A percentile compares a stretch with the other conserved stretches of the same genome.
Evolutionary conservation across 1,140 invertebrate genomes (phyloP).

Genomic region (Acromyrmex echinatior): DNA sequence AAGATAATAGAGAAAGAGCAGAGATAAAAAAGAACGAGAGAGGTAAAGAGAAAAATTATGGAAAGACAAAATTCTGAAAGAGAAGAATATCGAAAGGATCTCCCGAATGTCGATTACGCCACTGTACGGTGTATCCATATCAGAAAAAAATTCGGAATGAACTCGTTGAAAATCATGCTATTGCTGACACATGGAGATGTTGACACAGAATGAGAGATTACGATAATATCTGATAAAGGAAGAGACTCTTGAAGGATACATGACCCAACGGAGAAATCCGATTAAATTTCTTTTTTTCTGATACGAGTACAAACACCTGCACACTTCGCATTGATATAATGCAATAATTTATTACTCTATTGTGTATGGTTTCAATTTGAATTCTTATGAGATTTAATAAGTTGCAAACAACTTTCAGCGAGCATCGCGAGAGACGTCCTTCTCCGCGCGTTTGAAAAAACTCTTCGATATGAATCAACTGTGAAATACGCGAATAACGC

Average conservation of each 20-base stretch:
- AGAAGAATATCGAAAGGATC: background rate
- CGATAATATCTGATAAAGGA: background rate
- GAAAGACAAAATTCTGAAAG: background rate
- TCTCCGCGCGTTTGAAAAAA: constrained; percentile 35
- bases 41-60: background rate
- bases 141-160: background rate
- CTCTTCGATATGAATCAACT: constrained; percentile 48
- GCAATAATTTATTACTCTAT: constrained; percentile 13
- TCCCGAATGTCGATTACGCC: background rate
- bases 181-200: background rate
- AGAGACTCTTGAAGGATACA: constrained; percentile 2
- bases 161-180: constrained; percentile 6
- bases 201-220: constrained; percentile 1
- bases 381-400: background rate
- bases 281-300: constrained; percentile 11
- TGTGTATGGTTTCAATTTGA: background rate
- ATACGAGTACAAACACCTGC: constrained; percentile 8
- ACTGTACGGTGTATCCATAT: background rate
- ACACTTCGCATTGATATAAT: constrained; percentile 25
- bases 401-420: constrained; percentile 59
- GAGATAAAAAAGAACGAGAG: background rate
- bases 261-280: background rate
- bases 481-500: constrained; percentile 37
- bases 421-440: constrained; percentile 58
- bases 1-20: background rate